Base-by-base conservation (phyloP, 2,113 vertebrate genomes). In the Takifugu bimaculatus region DNA sequence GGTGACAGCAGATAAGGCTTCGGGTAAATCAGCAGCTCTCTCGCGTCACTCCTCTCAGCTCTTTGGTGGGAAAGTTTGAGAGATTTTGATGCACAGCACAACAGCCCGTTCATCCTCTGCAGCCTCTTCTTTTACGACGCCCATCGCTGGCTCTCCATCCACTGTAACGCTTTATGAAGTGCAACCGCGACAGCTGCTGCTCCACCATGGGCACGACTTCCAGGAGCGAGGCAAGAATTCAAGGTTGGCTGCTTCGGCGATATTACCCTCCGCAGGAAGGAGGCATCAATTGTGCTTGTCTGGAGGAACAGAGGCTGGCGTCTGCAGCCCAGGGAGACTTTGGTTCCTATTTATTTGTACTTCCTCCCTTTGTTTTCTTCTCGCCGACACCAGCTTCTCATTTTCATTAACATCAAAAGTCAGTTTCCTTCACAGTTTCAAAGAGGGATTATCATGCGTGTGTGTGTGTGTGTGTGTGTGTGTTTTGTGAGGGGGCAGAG, bases 121-220 rank as follows among this genome's bases (percentile, higher is more conserved):
- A 79, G 83, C 68, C 71, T 84, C 66, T 77, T 79, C 74, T 81
- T 80, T 74, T 72, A 70, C 57, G 73, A 14, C 63, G 81, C 68
- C 77, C 83, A 80, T 77, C 75, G 78, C 75, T 75, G 82, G 29
- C 64, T 66, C 32, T 72, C 75, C 86, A 85, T 62, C 77, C 75
- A 80, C 77, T 80, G 82, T 58, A 79, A 79, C 82, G 35, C 67
- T 84, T 86, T 72, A 88, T 83, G 82, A 88, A 82, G 84, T 79
- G 74, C 73, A 64, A 57, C 75, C 72, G 77, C 83, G 79, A 72
- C 82, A 74, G 76, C 70, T 57, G 65, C 60, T 54, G 50, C 64
- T 42, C 20, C 68, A 59, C 69, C 60, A 65, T 66, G 68, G 59
- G 68, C 79, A 63, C 58, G 72, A 70, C 72, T 67, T 80, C 73